Conservation (phyloP, 2,888 invertebrate genomes). For the Gryllus longicercus region DNA sequence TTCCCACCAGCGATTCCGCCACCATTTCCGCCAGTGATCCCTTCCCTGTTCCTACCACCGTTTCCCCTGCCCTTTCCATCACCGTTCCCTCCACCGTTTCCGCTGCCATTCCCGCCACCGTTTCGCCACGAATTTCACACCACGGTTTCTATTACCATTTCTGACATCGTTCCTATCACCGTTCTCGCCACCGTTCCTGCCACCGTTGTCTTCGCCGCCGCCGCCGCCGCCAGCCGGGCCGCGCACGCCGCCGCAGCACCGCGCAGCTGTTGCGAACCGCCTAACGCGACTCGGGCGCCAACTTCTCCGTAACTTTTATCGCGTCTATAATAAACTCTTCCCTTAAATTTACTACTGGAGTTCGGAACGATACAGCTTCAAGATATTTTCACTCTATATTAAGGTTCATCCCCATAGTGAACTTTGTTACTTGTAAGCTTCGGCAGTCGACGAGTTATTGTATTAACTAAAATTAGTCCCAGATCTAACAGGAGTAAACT, state of each 20-base stretch:
- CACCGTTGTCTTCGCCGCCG: too few species aligned
- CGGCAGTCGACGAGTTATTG: conserved; percentile 11
- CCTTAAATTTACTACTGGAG: conserved; percentile 17
- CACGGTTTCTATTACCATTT: too few species aligned
- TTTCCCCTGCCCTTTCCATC: too few species aligned
- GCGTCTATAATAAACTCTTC: conserved; percentile 17
- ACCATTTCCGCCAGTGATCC: too few species aligned
- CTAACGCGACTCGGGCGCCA: conserved; percentile 5
- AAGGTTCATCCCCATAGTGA: neutral
- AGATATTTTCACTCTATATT: conserved; percentile 6
- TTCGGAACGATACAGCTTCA: conserved; percentile 8
- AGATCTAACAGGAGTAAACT: conserved; percentile 17
- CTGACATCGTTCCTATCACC: too few species aligned
- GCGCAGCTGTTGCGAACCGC: conserved; percentile 17
- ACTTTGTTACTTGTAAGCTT: conserved; percentile 17
- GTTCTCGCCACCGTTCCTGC: too few species aligned
- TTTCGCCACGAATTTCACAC: too few species aligned
- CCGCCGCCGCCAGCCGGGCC: neutral
- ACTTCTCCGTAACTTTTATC: conserved; percentile 17
- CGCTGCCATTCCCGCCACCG: too few species aligned
- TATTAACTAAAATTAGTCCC: conserved; percentile 8
- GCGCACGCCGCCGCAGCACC: neutral
- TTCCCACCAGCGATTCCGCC: too few species aligned
- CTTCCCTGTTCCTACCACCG: too few species aligned
- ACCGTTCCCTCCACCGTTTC: too few species aligned